Conservation (phyloP, 2,797 vertebrate species). For the Myoxocephalus aenaeus region DNA sequence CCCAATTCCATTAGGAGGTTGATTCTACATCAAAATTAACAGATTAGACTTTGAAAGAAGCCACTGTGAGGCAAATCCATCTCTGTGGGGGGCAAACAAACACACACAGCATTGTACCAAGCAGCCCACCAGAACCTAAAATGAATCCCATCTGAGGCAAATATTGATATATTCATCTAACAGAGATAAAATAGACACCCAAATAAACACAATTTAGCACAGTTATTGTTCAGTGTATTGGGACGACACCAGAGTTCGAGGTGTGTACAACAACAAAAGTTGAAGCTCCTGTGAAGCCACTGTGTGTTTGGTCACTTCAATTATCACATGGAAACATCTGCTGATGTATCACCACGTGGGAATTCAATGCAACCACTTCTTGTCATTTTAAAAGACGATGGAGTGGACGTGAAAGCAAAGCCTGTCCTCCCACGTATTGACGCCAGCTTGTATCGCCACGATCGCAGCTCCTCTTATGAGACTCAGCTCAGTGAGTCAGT, state of each 20-base stretch:
- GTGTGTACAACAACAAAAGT: conserved; percentile 21
- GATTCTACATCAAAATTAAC: neutral
- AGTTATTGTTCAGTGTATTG: neutral
- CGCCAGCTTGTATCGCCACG: conserved; percentile 58
- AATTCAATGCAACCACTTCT: conserved; percentile 45
- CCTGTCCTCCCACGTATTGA: conserved; percentile 74
- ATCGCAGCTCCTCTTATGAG: conserved; percentile 63
- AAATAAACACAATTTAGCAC: neutral
- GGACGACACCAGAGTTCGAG: neutral
- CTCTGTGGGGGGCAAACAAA: neutral
- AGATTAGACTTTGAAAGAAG: neutral
- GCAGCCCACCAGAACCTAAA: conserved; percentile 4
- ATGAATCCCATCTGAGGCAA: conserved; percentile 14
- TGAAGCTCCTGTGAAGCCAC: conserved; percentile 16
- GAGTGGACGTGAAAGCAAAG: conserved; percentile 60
- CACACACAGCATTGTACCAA: neutral
- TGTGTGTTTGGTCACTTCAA: conserved; percentile 15
- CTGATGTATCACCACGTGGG: conserved; percentile 20
- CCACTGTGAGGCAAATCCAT: neutral
- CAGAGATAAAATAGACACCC: conserved; percentile 7
- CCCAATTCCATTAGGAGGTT: too few relatives aligned
- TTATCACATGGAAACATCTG: conserved; percentile 45
- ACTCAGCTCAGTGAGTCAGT: conserved; percentile 71
- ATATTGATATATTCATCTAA: conserved; percentile 3
- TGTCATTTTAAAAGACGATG: conserved; percentile 66